A percentile compares a stretch with the other conserved stretches of the same genome.
Conservation (phyloP, 2,888 invertebrate species). For the Neoscelio sp. region DNA sequence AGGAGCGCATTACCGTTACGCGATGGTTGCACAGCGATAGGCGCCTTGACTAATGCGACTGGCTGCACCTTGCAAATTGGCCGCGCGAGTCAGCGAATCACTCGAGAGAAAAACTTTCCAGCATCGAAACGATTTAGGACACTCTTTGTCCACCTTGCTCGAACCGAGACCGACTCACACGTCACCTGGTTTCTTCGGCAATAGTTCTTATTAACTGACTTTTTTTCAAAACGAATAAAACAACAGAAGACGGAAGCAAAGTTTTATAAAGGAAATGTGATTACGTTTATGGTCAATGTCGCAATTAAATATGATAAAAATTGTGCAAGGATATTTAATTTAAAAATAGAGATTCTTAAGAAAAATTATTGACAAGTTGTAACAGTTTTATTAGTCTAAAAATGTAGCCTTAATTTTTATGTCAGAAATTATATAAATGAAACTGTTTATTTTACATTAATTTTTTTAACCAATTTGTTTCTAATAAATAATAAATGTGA, state of each 20-base stretch:
- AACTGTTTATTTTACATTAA: no score
- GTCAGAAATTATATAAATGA: no score
- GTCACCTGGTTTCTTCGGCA: slow-evolving; percentile 70
- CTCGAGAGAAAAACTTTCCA: slow-evolving; percentile 72
- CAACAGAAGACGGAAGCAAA: slow-evolving; percentile 29
- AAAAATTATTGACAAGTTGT: no score
- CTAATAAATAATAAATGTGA: no score
- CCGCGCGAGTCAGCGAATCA: slow-evolving; percentile 68
- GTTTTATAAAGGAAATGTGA: slow-evolving; percentile 38
- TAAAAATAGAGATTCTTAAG: no score
- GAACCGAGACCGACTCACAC: slow-evolving; percentile 62
- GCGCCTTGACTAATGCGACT: slow-evolving; percentile 82
- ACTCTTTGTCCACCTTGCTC: slow-evolving; percentile 72
- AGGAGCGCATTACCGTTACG: slow-evolving; percentile 81
- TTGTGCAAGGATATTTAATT: no score
- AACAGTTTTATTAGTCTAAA: no score
- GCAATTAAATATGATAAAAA: slow-evolving; percentile 44
- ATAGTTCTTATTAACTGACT: slow-evolving; percentile 56
- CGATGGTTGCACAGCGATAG: slow-evolving; percentile 81
- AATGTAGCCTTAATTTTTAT: no score
- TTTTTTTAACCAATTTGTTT: no score
- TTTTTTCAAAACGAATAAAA: slow-evolving; percentile 34
- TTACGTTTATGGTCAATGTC: slow-evolving; percentile 23
- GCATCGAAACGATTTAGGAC: slow-evolving; percentile 74
- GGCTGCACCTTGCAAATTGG: slow-evolving; percentile 83